A percentile compares a stretch with the other conserved stretches of the same genome.
Evolutionary conservation across 2,113 vertebrate genomes (phyloP).

Genomic region (Daphoenositta chrysoptera): DNA sequence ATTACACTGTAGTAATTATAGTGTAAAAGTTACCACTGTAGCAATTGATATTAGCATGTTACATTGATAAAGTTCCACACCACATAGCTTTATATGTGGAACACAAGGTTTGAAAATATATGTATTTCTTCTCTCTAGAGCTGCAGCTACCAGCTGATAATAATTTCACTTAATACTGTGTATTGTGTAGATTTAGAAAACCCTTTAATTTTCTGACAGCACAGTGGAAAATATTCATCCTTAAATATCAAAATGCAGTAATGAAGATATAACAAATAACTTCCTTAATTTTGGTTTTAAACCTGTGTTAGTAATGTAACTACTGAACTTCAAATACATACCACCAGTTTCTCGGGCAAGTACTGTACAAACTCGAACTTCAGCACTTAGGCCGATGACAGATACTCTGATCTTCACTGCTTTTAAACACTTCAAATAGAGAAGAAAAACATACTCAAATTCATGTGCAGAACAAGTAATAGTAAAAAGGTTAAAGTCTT

Average conservation of each 20-base stretch:
- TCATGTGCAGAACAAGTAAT: neutral
- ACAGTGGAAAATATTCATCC: neutral
- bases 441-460: slow-evolving; percentile 41
- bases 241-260: neutral
- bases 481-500: neutral
- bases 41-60: neutral
- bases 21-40: neutral
- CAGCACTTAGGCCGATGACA: slow-evolving; percentile 91
- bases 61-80: neutral
- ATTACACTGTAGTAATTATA: neutral
- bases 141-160: neutral
- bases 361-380: slow-evolving; percentile 93
- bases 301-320: neutral
- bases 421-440: slow-evolving; percentile 81
- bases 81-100: neutral
- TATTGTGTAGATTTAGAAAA: neutral
- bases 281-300: neutral
- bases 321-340: slow-evolving; percentile 55
- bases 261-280: neutral
- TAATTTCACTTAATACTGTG: neutral
- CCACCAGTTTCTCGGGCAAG: slow-evolving; percentile 93
- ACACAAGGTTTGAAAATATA: neutral
- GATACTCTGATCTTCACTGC: slow-evolving; percentile 91
- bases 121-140: neutral
- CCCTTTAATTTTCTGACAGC: neutral